Conservation (phyloP, 2,888 invertebrate species). For the Acanthoscelides obtectus region DNA sequence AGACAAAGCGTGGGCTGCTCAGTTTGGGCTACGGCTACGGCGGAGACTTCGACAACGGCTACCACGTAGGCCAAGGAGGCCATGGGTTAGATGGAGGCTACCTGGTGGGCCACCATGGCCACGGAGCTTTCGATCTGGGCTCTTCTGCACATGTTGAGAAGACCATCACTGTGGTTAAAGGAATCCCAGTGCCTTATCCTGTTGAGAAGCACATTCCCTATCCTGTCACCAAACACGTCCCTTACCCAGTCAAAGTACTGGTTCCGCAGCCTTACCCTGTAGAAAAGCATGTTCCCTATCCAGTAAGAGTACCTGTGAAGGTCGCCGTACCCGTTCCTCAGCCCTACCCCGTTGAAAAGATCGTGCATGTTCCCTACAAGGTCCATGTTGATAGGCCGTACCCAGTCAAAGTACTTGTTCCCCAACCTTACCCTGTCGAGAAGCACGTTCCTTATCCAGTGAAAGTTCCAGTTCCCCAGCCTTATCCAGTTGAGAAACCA, state of each 20-base stretch:
- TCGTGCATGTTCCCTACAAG: constrained; percentile 63
- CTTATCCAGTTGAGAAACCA: constrained; percentile 74
- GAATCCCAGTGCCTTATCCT: constrained; percentile 60
- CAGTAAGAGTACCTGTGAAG: constrained; percentile 73
- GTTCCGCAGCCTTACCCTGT: constrained; percentile 66
- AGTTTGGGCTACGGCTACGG: constrained; percentile 79
- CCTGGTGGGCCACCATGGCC: constrained; percentile 11
- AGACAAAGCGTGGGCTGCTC: constrained; percentile 76
- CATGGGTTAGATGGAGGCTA: constrained; percentile 37
- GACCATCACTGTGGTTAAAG: constrained; percentile 63
- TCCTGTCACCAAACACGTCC: constrained; percentile 63
- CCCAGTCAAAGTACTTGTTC: constrained; percentile 73
- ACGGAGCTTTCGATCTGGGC: constrained; percentile 30
- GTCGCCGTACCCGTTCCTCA: constrained; percentile 73
- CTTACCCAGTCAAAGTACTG: constrained; percentile 58
- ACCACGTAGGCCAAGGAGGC: constrained; percentile 58
- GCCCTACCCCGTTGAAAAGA: constrained; percentile 75
- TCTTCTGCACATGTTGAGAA: constrained; percentile 56
- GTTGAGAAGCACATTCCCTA: constrained; percentile 61
- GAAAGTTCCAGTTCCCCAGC: constrained; percentile 69
- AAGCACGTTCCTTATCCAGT: constrained; percentile 71
- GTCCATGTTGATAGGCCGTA: constrained; percentile 73
- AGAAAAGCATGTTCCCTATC: constrained; percentile 67
- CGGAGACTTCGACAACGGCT: constrained; percentile 69
- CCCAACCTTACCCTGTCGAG: constrained; percentile 76